Evolutionary conservation across 2,113 vertebrate genomes (phyloP).

Genomic region (Rhinoptilus africanus): DNA sequence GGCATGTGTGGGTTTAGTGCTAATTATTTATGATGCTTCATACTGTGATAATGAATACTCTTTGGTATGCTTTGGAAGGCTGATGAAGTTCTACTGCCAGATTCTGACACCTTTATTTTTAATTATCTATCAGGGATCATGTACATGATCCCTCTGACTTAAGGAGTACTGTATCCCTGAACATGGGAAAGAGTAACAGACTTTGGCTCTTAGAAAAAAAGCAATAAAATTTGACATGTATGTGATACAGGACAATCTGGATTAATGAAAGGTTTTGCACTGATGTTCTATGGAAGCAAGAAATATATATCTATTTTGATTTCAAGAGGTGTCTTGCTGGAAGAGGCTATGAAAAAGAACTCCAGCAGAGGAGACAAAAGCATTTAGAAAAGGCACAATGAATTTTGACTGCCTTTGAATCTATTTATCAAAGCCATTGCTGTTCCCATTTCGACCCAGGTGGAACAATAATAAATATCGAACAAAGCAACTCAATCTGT

Average conservation of each 20-base stretch:
- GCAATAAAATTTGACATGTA: background rate
- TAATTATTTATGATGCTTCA: conserved; percentile 41
- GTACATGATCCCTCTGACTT: background rate
- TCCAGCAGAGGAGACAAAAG: conserved; percentile 42
- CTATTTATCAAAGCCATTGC: conserved; percentile 36
- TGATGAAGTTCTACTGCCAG: conserved; percentile 1
- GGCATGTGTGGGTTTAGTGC: background rate
- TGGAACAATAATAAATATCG: conserved; percentile 49
- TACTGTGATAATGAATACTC: conserved; percentile 11
- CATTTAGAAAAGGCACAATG: conserved; percentile 16
- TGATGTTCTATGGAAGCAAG: background rate
- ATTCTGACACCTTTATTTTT: conserved; percentile 31
- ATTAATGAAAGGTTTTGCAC: background rate
- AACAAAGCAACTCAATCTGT: conserved; percentile 39
- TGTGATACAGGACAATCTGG: background rate
- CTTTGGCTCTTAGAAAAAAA: background rate
- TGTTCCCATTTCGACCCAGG: background rate
- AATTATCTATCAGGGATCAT: background rate
- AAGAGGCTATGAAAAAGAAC: conserved; percentile 15
- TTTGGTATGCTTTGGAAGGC: background rate
- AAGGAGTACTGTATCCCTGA: background rate
- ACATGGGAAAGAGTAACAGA: background rate
- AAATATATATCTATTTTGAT: background rate
- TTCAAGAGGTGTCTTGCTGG: background rate
- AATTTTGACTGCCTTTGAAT: conserved; percentile 53